Evolutionary conservation across 2,113 vertebrate species (phyloP).

Genomic region (Mobula birostris): DNA sequence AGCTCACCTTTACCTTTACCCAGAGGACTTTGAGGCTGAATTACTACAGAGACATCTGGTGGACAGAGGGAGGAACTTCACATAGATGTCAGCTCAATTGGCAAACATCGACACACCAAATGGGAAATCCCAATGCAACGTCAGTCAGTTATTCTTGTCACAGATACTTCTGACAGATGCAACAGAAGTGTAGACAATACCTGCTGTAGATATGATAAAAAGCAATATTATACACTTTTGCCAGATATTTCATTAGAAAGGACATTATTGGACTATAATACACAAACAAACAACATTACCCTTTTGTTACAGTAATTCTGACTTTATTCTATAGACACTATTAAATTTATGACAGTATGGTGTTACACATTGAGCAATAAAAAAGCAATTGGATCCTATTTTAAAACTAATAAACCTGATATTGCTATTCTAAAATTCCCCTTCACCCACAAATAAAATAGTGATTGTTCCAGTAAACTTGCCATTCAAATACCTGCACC

Average conservation of each 20-base stretch:
- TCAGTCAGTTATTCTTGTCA: neutral
- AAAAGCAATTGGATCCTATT: neutral
- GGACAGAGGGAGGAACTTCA: neutral
- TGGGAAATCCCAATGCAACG: neutral
- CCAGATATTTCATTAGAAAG: neutral
- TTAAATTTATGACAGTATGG: neutral
- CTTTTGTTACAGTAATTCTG: neutral
- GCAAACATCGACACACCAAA: neutral
- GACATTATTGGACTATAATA: neutral
- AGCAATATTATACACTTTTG: neutral
- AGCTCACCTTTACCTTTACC: neutral
- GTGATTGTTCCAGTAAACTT: neutral
- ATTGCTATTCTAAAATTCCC: neutral
- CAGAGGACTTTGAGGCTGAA: neutral
- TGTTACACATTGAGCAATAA: neutral
- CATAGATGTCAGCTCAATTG: neutral
- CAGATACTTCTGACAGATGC: neutral
- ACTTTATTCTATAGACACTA: neutral
- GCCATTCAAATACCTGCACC: neutral
- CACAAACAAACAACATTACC: neutral
- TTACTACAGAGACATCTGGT: neutral
- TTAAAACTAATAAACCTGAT: neutral
- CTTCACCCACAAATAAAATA: neutral
- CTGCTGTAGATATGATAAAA: neutral
- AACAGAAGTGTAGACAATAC: neutral